Evolutionary conservation across 1,140 invertebrate genomes (phyloP).

Genomic region (Drosophila ironensis): DNA sequence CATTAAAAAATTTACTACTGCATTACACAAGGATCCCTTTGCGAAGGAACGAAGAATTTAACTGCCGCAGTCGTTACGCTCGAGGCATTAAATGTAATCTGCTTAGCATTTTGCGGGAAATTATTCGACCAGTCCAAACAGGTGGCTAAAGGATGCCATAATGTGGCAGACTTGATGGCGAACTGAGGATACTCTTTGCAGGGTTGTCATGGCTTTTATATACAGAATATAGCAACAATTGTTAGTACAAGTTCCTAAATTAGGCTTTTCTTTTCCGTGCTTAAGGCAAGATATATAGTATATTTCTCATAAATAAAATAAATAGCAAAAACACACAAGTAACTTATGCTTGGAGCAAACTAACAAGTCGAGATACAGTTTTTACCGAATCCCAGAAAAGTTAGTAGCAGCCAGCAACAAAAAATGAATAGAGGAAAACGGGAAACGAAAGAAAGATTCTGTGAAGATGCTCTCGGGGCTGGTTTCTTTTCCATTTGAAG

Average conservation of each 20-base stretch:
- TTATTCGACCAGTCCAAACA: conserved; percentile 59
- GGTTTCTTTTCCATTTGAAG: conserved; percentile 44
- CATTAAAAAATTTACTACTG: conserved; percentile 44
- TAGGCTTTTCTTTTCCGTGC: no score
- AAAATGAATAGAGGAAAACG: background rate
- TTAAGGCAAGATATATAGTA: no score
- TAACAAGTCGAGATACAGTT: no score
- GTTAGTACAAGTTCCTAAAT: no score
- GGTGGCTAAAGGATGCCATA: conserved; percentile 29
- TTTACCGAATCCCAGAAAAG: no score
- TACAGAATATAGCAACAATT: no score
- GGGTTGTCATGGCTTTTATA: no score
- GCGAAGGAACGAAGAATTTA: conserved; percentile 55
- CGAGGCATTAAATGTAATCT: conserved; percentile 61
- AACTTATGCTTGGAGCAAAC: no score
- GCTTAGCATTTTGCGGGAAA: conserved; percentile 62
- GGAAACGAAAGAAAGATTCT: no score
- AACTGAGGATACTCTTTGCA: background rate
- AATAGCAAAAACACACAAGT: conserved; percentile 31
- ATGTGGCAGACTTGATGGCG: background rate
- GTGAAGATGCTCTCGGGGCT: conserved; percentile 16
- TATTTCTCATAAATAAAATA: background rate
- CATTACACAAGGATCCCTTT: conserved; percentile 30
- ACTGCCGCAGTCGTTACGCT: conserved; percentile 72
- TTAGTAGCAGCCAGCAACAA: conserved; percentile 1